Conservation (phyloP, 2,113 vertebrate species). For the Calidris pygmaea region DNA sequence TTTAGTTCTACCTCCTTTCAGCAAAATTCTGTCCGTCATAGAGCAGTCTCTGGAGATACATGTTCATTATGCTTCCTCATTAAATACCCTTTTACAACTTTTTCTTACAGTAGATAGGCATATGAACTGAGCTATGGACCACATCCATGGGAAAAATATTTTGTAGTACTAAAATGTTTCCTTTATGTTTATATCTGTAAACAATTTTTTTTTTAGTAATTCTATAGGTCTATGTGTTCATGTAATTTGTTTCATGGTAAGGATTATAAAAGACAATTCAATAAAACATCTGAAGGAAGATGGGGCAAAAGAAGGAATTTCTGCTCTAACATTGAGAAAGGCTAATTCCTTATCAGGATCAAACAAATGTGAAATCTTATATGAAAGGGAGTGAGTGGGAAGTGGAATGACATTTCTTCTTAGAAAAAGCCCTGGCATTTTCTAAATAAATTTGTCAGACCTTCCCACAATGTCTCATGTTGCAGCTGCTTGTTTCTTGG, state of each 20-base stretch:
- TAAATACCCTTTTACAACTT: not conserved
- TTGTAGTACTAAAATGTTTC: not conserved
- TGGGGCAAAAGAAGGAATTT: not conserved
- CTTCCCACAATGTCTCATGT: not conserved
- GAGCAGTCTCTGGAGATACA: not conserved
- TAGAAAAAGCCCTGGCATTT: not conserved
- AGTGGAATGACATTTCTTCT: not conserved
- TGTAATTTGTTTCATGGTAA: not conserved
- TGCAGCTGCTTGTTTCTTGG: not conserved
- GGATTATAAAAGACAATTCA: not conserved
- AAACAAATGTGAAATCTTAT: not conserved
- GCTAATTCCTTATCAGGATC: not conserved
- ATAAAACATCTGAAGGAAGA: not conserved
- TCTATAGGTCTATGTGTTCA: not conserved
- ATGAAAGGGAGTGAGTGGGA: not conserved
- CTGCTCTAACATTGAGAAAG: not conserved
- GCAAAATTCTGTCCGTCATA: not conserved
- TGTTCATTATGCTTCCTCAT: not conserved
- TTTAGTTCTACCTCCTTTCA: not conserved
- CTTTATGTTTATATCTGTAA: not conserved
- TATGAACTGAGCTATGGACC: not conserved
- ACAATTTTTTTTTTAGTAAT: not conserved
- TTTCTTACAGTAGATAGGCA: not conserved
- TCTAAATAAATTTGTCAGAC: not conserved
- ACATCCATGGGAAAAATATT: fast-evolving